Percentiles rank a stretch among this genome's conserved stretches.
Evolutionary conservation across 1,140 invertebrate genomes (phyloP).

Genomic region (Doryteuthis pealeii): DNA sequence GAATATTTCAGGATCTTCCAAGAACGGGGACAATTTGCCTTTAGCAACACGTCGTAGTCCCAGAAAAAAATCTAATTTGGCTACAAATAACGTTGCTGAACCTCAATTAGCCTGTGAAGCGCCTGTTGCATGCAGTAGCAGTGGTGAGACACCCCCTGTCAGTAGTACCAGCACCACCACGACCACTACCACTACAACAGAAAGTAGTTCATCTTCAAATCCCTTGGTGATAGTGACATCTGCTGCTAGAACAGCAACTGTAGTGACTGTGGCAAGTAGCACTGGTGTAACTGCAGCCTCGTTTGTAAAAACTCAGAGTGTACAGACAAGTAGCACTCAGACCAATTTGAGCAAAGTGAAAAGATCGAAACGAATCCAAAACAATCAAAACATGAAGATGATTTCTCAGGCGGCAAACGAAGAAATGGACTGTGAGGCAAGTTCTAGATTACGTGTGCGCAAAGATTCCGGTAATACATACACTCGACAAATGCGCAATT

Average conservation of each 20-base stretch:
- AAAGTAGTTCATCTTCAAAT: neutral
- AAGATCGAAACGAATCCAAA: constrained; percentile 3
- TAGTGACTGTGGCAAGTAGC: neutral
- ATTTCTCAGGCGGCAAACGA: neutral
- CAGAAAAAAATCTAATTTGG: neutral
- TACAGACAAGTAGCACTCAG: constrained; percentile 1
- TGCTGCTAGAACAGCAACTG: neutral
- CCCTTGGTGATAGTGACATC: neutral
- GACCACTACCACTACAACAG: neutral
- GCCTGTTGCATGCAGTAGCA: neutral
- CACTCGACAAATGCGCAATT: constrained; percentile 15
- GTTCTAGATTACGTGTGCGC: constrained; percentile 13
- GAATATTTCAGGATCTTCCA: neutral
- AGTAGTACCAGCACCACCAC: neutral
- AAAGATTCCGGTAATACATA: constrained; percentile 22
- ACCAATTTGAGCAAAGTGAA: constrained; percentile 7
- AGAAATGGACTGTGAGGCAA: neutral
- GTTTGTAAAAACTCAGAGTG: neutral
- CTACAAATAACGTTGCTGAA: neutral
- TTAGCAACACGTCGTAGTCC: neutral
- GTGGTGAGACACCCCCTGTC: neutral
- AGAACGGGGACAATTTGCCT: neutral
- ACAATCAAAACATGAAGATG: neutral
- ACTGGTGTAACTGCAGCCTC: neutral
- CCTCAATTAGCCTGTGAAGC: neutral